Evolutionary conservation across 2,888 invertebrate genomes (phyloP), one percentile per base, ranked within the genome.

Genomic region (Melinaea marsaeus): DNA sequence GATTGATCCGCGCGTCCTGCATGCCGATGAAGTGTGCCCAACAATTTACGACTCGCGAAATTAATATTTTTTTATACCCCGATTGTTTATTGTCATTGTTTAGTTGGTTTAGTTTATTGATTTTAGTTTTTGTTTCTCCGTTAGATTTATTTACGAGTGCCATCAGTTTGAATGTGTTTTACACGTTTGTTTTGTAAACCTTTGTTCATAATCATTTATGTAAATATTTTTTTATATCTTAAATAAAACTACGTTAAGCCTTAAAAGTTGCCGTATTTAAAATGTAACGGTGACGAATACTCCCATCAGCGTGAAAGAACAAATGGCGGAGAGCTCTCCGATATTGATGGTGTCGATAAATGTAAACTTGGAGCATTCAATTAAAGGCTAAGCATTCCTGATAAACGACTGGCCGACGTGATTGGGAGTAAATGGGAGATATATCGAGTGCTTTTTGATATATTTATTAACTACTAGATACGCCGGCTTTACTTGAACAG

Each of bases 291-390:
- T 67, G 66, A 67, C 64, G 64, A 64, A 64, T 62, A 64, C 55
- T 47, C 42, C 61, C 55, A 58, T 64, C 61, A 64, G 61, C 42
- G 56, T 56, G 69, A 66, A 65, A 69, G 65, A 66, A 66, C 66
- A 66, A 63, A 61, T 64, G 67, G 67, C 60, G 64, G 60, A 66
- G 58, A 66, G 64, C 66, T 66, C 69, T 61, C 61, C 62, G 65
- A 65, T 81, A 83, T 81, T 80, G 80, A 80, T 83, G 81, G 77
- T 74, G 70, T 72, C 76, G 75, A 79, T 79, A 77, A 80, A 76
- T 75, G 79, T 61, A 68, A 69, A 73, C 70, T 73, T 71, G 76
- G 72, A 83, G 81, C 80, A 76, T 84, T 84, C 85, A 84, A 85
- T 86, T 84, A 84, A 75, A 78, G 78, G 79, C 78, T 79, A 76